Conservation (phyloP, 2,888 invertebrate species). For the Xiphydria camelus region DNA sequence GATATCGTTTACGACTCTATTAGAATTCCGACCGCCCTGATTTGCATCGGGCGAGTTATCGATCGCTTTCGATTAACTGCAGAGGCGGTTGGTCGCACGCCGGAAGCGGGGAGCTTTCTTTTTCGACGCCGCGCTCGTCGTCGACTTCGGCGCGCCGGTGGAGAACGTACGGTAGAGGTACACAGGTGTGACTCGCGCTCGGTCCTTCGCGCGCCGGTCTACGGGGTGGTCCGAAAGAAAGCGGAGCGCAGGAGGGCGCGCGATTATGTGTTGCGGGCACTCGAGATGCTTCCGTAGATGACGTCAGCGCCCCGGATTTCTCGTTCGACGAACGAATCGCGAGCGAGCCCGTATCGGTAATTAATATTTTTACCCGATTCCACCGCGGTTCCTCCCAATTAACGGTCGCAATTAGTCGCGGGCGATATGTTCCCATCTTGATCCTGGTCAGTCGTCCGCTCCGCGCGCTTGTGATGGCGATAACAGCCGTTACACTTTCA, state of each 20-base stretch:
- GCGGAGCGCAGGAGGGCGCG: no score
- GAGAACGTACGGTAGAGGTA: no score
- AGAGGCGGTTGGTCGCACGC: neutral
- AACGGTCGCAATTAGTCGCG: constrained; percentile 54
- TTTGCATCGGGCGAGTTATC: neutral
- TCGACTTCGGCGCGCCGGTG: no score
- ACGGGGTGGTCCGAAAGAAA: neutral
- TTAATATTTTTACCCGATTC: no score
- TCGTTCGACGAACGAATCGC: constrained; percentile 11
- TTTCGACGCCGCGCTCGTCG: no score
- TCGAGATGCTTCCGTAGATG: no score
- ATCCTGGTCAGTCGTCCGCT: constrained; percentile 1
- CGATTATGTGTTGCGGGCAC: no score
- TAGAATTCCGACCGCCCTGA: constrained; percentile 9
- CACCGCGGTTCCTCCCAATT: constrained; percentile 51
- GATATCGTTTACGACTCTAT: constrained; percentile 12
- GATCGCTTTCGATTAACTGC: neutral
- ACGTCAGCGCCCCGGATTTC: neutral
- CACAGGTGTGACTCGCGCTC: neutral
- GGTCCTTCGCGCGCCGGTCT: neutral
- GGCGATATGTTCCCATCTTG: constrained; percentile 39
- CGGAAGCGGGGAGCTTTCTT: neutral
- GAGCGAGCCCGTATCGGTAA: constrained; percentile 46
- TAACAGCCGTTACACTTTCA: no score
- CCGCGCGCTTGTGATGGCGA: no score